Evolutionary conservation across 2,113 vertebrate genomes (phyloP), one percentile per base, ranked within the genome.

Genomic region (Struthio camelus): DNA sequence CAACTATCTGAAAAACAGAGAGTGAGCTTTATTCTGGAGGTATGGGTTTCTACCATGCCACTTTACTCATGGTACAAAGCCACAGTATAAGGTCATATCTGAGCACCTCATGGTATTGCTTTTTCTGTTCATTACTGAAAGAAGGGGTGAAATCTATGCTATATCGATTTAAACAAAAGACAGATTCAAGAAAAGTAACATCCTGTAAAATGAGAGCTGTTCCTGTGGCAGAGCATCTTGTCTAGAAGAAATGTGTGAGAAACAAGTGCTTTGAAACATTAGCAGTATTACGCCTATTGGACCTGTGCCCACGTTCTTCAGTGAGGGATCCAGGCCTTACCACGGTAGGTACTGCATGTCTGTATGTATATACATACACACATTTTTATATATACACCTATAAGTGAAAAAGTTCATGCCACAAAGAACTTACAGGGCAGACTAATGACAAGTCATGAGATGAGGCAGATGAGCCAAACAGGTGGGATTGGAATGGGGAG

Each of bases 401-500:
- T 34, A 58, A 58, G 32, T 9, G 64, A 38, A n/a, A 32, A 80
- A 30, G 64, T 42, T 71, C 40, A 64, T 92, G 83, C 53, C 53
- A 28, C 34, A 34, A 36, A 42, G 36, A 66, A 36, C 10, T 32
- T 9, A 19, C 56, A 34, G 71, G 51, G 65, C 65, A 72, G 46
- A 46, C 40, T 40, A 78, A 24, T 14, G 48, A 42, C 64, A 90
- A 76, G 78, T 56, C 73, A 62, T 15, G 3, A 38, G 78, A 61
- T 7, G 58, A 80, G 78, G 73, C 53, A 46, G 90, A 78, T 71
- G 88, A 88, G 91, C 59, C 80, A 78, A 93, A 67, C 64, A 78
- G 91, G 91, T 88, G 84, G 94, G 80, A 54, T 77, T 75, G 87
- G 87, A 59, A 70, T 2, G 14, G 90, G 53, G 79, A 91, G 87